Evolutionary conservation across 2,888 invertebrate species (phyloP), one percentile per base, ranked within the genome.

Genomic region (Andrena hattorfiana): DNA sequence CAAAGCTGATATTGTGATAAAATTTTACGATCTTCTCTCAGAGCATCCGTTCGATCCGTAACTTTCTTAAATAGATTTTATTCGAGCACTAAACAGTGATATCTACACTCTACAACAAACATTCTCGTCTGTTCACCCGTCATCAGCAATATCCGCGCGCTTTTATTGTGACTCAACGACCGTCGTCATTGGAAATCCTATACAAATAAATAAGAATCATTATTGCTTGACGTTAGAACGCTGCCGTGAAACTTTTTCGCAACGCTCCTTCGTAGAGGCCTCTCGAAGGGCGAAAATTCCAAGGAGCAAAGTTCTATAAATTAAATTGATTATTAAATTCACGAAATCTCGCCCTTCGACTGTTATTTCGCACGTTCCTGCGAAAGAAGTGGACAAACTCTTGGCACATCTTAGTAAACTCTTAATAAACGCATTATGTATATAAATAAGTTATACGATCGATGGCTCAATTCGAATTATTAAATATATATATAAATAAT

Each of bases 381-480:
- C 73, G 30, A 70, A 85, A 51, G 23, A 74, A 85, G 48, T 60
- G 70, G 51, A 67, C 80, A 84, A 86, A 88, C 81, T 66, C 75
- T 86, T 83, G 82, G 84, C 85, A 85, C 85, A 73, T 84, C 78
- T 67, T 89, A 87, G 85, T 90, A 87, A 86, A 90, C 80, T 87
- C 88, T 88, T 87, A 85, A 79, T 85, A 83, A 84, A 83, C 79
- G 74, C 76, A 66, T 85, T 78, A 77, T 81, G 85, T 87, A 88
- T 88, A 89, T 87, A 86, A 90, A 87, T 89, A 90, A 90, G 87
- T 90, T 89, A 88, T 89, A 91, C 67, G 91, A 90, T 92, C 88
- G 90, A 92, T 89, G 88, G 89, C 85, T 91, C 85, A 83, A 72
- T 84, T 87, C 84, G 86, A 88, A 88, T 90, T 86, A 86, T 86